Evolutionary conservation across 2,113 vertebrate species (phyloP), one percentile per base, ranked within the genome.

Genomic region (Ceyx margarethae): DNA sequence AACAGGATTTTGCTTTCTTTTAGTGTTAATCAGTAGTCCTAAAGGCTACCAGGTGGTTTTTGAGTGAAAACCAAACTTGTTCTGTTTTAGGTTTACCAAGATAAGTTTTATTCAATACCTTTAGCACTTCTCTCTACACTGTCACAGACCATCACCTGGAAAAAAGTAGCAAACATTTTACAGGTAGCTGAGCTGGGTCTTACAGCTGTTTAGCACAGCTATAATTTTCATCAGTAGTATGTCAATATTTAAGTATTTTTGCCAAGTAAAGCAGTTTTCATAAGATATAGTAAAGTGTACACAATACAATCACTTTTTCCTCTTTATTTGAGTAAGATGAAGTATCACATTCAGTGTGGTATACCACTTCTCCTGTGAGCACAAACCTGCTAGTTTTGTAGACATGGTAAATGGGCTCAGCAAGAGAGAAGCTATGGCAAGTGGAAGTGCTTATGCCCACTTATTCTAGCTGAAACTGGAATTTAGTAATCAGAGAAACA

Each of bases 341-440:
- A 73, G 37, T 58, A 57, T 31, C 20, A 40, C 5, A 22, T 9
- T 69, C 21, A 2, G 11, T 57, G 8, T 68, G 29, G 62, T 33
- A 79, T 48, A 61, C 35, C 45, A 21, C 28, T 19, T 65, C 33
- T 2, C 4, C 23, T 33, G 26, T 22, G 50, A 77, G 48, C 48
- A 58, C 43, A 60, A 31, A 56, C 23, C 17, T 48, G 15, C 16
- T 5, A 33, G 56, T 48, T 58, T 37, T 22, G 42, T 23, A 17
- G 56, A 21, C 18, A 2, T 7, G 17, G 45, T 40, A 26, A 43
- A 29, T 15, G 26, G 10, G 17, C 37, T 18, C 35, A 35, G n/a
- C 1, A 0, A 50, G 40, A 33, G 23, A 81, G 33, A 40, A 8
- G 28, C 42, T 45, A 0, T n/a, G 1, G 2, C 45, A 46, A 11